Conservation (phyloP, 2,888 invertebrate species). For the Ophioninae sp. region DNA sequence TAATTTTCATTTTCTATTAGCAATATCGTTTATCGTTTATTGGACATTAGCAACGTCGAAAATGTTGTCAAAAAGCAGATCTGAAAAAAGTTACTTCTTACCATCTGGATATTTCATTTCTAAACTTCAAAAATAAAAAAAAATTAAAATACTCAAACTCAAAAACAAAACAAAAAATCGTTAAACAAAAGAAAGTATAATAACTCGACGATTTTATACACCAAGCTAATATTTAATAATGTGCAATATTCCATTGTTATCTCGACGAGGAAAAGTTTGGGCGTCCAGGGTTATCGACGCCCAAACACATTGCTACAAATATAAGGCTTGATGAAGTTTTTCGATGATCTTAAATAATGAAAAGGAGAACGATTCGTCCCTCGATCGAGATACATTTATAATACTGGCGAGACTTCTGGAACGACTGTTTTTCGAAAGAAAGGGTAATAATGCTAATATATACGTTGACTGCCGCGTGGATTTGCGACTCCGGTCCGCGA, state of each 20-base stretch:
- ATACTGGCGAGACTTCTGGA: slow-evolving; percentile 37
- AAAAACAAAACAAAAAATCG: too few species aligned
- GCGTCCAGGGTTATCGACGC: neutral
- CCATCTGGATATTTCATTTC: too few species aligned
- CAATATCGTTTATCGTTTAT: too few species aligned
- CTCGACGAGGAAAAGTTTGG: neutral
- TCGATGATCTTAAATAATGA: slow-evolving; percentile 36
- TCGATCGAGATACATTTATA: slow-evolving; percentile 38
- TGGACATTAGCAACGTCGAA: too few species aligned
- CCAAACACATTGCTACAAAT: neutral
- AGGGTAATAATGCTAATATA: slow-evolving; percentile 50
- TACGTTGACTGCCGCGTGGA: slow-evolving; percentile 48
- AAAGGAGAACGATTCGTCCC: slow-evolving; percentile 15
- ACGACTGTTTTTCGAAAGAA: slow-evolving; percentile 58
- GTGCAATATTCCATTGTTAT: neutral
- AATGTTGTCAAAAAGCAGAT: too few species aligned
- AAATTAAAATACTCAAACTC: too few species aligned
- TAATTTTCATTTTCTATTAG: too few species aligned
- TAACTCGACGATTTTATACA: too few species aligned
- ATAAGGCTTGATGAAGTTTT: slow-evolving; percentile 18
- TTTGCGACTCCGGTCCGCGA: slow-evolving; percentile 43
- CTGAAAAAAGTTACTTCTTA: too few species aligned
- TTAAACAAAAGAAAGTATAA: too few species aligned
- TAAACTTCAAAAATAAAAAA: too few species aligned
- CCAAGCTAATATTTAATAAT: too few species aligned